Conservation (phyloP, 1,140 invertebrate species). For the Danaus plexippus region DNA sequence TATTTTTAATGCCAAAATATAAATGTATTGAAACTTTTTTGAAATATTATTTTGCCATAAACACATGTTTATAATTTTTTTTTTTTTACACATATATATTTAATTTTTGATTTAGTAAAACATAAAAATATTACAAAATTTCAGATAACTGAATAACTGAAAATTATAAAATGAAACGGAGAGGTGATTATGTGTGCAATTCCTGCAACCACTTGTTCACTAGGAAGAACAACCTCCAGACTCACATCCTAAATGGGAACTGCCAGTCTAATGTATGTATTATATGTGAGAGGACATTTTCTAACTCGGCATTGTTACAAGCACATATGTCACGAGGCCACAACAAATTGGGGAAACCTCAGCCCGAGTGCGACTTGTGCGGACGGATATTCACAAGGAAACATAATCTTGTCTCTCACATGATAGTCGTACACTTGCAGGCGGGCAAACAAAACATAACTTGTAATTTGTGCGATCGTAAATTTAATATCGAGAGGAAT, state of each 20-base stretch:
- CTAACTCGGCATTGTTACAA: slow-evolving; percentile 35
- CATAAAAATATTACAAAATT: no score
- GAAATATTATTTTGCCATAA: no score
- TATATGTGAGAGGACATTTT: slow-evolving; percentile 41
- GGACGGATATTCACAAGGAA: slow-evolving; percentile 50
- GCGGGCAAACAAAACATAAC: slow-evolving; percentile 24
- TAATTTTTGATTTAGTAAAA: no score
- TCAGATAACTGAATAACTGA: no score
- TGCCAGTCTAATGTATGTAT: slow-evolving; percentile 20
- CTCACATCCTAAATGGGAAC: slow-evolving; percentile 53
- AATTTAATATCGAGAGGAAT: slow-evolving; percentile 43
- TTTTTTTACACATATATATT: no score
- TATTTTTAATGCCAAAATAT: no score
- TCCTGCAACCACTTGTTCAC: slow-evolving; percentile 48
- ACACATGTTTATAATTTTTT: no score
- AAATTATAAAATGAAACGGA: no score
- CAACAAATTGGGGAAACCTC: slow-evolving; percentile 35
- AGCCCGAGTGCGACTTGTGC: slow-evolving; percentile 55
- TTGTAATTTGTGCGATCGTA: slow-evolving; percentile 40
- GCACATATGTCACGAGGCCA: slow-evolving; percentile 41
- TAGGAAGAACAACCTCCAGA: slow-evolving; percentile 49
- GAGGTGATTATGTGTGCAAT: slow-evolving; percentile 39
- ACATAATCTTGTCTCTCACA: slow-evolving; percentile 51
- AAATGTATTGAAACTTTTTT: no score
- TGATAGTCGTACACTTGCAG: slow-evolving; percentile 48